These are phyloP conservation scores for Vanessa tameamea DNA, from an alignment of 1,140 invertebrate genomes.

Conservation along the genomic window DNA sequence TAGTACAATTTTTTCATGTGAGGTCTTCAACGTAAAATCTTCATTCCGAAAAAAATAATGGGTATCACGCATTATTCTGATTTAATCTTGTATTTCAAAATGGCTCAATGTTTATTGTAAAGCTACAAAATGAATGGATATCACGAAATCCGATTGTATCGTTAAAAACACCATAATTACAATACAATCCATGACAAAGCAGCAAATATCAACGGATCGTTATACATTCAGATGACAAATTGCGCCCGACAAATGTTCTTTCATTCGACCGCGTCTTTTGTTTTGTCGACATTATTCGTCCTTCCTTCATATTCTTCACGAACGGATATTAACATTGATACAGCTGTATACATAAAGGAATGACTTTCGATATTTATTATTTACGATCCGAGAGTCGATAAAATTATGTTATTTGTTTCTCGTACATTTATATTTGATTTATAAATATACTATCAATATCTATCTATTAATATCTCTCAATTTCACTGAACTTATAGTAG, in stretches of 20 bases:
- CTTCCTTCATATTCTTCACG: slow-evolving; percentile 11
- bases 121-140: not conserved
- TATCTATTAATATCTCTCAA: too few species aligned
- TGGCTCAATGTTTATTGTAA: too few species aligned
- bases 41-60: too few species aligned
- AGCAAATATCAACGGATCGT: slow-evolving; percentile 15
- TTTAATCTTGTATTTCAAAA: too few species aligned
- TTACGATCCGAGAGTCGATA: not conserved
- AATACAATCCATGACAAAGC: slow-evolving; percentile 25
- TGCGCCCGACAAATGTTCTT: slow-evolving; percentile 19
- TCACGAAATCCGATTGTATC: not conserved
- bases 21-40: too few species aligned
- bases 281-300: slow-evolving; percentile 29
- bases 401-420: not conserved
- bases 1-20: too few species aligned
- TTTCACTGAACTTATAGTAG: too few species aligned
- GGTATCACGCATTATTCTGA: too few species aligned
- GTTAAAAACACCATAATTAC: slow-evolving; percentile 15
- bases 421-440: too few species aligned
- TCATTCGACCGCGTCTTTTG: slow-evolving; percentile 33
- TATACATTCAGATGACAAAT: slow-evolving; percentile 37
- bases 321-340: slow-evolving; percentile 17
- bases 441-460: too few species aligned
- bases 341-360: slow-evolving; percentile 2
- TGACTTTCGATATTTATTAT: not conserved